Evolutionary conservation across 2,113 vertebrate species (phyloP).

Genomic region (Malurus cyaneus): DNA sequence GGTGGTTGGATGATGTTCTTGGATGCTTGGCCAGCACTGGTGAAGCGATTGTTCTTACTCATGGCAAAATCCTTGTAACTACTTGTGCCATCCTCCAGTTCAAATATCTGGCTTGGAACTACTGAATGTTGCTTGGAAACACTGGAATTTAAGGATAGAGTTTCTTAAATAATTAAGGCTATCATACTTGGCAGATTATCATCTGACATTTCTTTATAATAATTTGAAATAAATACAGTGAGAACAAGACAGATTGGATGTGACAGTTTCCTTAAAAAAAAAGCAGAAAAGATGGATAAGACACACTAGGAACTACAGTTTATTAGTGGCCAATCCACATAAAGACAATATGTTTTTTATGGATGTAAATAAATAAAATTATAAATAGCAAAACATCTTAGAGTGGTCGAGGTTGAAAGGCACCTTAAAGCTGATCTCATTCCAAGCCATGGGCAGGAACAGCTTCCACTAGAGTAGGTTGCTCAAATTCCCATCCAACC

Average conservation of each 20-base stretch:
- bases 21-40: conserved; percentile 93
- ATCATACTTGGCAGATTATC: neutral
- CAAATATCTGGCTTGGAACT: conserved; percentile 96
- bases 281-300: neutral
- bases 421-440: neutral
- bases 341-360: neutral
- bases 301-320: neutral
- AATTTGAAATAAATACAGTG: neutral
- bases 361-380: neutral
- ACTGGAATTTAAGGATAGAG: conserved; percentile 66
- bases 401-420: neutral
- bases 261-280: neutral
- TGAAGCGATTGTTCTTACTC: conserved; percentile 97
- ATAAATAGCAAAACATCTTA: neutral
- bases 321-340: neutral
- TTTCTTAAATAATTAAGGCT: neutral
- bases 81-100: conserved; percentile 90
- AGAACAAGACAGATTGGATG: neutral
- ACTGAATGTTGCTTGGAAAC: conserved; percentile 95
- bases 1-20: conserved; percentile 98
- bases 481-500: neutral
- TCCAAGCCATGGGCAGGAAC: neutral
- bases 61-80: conserved; percentile 98
- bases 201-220: neutral
- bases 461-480: neutral